Evolutionary conservation across 2,797 vertebrate genomes (phyloP).

Genomic region (Nasua narica): DNA sequence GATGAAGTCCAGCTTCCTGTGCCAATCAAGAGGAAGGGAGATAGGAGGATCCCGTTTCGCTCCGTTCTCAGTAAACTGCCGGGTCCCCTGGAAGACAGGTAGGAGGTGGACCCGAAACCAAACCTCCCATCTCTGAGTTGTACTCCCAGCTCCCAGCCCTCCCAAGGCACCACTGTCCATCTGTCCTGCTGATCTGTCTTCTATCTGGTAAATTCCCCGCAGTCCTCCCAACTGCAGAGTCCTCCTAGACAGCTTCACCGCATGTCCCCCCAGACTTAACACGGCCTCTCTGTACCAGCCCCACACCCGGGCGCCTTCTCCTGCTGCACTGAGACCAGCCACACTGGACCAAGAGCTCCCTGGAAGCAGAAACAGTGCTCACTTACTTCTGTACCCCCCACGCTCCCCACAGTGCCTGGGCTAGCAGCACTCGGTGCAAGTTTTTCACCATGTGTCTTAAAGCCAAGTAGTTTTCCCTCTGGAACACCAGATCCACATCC

Average conservation of each 20-base stretch:
- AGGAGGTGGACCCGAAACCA: background rate
- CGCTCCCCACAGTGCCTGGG: background rate
- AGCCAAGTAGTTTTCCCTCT: background rate
- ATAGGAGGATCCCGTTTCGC: background rate
- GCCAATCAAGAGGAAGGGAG: background rate
- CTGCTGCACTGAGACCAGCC: background rate
- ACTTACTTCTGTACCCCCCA: background rate
- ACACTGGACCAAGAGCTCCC: background rate
- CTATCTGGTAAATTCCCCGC: background rate
- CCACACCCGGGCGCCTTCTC: background rate
- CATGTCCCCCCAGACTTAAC: background rate
- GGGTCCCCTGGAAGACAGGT: background rate
- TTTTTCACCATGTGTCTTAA: background rate
- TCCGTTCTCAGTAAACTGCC: background rate
- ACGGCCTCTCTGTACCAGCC: background rate
- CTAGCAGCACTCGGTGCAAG: background rate
- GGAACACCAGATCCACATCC: background rate
- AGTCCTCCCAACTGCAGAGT: background rate
- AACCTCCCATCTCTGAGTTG: background rate
- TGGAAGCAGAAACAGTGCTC: background rate
- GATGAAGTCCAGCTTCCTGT: background rate
- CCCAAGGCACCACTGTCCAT: background rate
- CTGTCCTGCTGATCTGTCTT: background rate
- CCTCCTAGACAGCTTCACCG: background rate
- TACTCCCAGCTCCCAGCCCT: background rate